phyloP scores from a whole-genome alignment of 1,140 invertebrate genomes.

The Drosophila repletoides region DNA sequence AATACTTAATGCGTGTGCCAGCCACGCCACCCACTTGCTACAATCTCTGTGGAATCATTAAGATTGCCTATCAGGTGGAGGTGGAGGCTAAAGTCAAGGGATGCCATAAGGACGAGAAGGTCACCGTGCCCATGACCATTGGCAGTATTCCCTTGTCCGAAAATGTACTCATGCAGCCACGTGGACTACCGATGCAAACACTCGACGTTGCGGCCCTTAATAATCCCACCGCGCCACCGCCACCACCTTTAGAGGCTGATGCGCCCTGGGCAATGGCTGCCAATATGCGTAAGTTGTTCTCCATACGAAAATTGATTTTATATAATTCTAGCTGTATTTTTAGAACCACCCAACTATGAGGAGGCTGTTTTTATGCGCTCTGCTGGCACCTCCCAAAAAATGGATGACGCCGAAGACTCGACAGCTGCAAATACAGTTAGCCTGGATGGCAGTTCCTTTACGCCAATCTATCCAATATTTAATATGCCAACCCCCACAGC shows the following conservation, averaged over 20 bases:
- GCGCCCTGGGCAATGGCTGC: constrained; percentile 38
- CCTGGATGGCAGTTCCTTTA: constrained; percentile 53
- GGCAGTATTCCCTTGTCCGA: constrained; percentile 83
- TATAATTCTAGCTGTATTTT: neutral
- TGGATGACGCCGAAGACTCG: constrained; percentile 14
- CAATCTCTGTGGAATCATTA: constrained; percentile 87
- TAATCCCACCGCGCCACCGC: constrained; percentile 7
- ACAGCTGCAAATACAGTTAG: constrained; percentile 39
- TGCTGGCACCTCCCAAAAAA: neutral
- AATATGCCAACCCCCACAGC: constrained; percentile 63
- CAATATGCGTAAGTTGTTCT: constrained; percentile 43
- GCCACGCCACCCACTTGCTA: constrained; percentile 87
- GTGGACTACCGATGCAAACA: constrained; percentile 6
- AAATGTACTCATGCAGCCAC: constrained; percentile 41
- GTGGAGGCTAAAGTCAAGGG: constrained; percentile 83
- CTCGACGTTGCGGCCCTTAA: constrained; percentile 32
- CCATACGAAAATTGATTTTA: neutral
- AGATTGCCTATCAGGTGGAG: constrained; percentile 87
- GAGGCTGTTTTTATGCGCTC: constrained; percentile 62
- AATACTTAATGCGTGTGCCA: constrained; percentile 84
- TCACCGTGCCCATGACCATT: constrained; percentile 83
- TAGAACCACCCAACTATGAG: constrained; percentile 71
- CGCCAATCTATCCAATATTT: constrained; percentile 69
- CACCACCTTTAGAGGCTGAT: neutral
- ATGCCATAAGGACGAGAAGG: constrained; percentile 82